These are phyloP conservation scores for Drusus annulatus DNA, from an alignment of 1,140 invertebrate species.

Conservation along the genomic window DNA sequence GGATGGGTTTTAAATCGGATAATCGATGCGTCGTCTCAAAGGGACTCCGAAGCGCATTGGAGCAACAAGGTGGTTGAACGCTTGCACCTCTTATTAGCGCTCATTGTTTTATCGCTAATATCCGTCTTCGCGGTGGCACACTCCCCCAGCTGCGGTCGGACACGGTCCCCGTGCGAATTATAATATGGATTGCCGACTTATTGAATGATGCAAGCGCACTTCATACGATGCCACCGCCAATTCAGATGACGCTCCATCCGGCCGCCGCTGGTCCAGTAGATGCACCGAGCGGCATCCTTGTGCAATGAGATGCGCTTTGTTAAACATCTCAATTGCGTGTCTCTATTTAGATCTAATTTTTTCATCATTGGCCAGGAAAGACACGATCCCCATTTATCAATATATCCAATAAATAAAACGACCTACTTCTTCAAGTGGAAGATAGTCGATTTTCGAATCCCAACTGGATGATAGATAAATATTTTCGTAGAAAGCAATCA, in stretches of 20 bases:
- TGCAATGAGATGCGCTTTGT: slow-evolving; percentile 23
- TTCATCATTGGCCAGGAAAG: slow-evolving; percentile 3
- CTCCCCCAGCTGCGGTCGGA: neutral
- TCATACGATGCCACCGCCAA: slow-evolving; percentile 42
- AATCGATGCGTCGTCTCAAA: neutral
- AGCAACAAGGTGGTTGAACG: neutral
- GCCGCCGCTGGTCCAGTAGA: neutral
- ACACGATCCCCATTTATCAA: neutral
- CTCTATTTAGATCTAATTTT: slow-evolving; percentile 33
- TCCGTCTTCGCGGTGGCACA: neutral
- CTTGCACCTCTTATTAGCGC: neutral
- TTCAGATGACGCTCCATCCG: slow-evolving; percentile 38
- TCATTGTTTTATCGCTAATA: slow-evolving; percentile 14
- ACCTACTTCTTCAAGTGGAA: too few species aligned
- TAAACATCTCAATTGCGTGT: slow-evolving; percentile 12
- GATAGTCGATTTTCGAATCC: too few species aligned
- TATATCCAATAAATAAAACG: too few species aligned
- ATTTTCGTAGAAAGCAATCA: too few species aligned
- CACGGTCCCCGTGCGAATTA: slow-evolving; percentile 15
- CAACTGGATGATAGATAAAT: too few species aligned
- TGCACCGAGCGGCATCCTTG: slow-evolving; percentile 20
- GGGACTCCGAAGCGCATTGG: neutral
- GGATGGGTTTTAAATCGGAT: too few species aligned
- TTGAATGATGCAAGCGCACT: slow-evolving; percentile 46
- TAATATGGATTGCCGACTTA: slow-evolving; percentile 28